Evolutionary conservation across 1,140 invertebrate genomes (phyloP), one percentile per base, ranked within the genome.

Genomic region (Alviniconcha marisindica): DNA sequence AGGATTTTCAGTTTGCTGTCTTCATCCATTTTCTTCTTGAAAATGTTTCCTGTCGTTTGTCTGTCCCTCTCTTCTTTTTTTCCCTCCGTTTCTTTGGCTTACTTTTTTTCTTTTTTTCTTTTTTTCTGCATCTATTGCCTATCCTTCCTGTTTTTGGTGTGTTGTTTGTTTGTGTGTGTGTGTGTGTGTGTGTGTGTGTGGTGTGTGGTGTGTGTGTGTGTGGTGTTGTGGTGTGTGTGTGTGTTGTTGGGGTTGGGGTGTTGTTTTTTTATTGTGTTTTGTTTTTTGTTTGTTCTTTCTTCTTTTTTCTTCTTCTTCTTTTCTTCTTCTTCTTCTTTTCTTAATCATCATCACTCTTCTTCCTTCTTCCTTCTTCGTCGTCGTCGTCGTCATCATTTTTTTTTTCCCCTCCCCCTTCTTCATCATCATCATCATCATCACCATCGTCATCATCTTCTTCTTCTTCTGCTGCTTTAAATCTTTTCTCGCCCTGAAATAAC

Each of bases 251-350:
- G 3, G 2, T 56, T n/a, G n/a, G n/a, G n/a, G 5, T 56, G 5
- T 56, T 56, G 5, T n/a, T 21, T 15, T 56, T n/a, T 56, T 15
- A 10, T 3, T 21, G 54, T 21, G 5, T 56, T n/a, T 56, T n/a
- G 3, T 3, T 56, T n/a, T 56, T 21, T 56, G 21, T 24, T 15
- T 56, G 18, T 56, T 69, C 33, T n/a, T 28, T 69, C 66, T 28
- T 69, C 66, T 69, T 28, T 36, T 28, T 69, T n/a, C n/a, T 28
- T 36, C 33, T 69, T n/a, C n/a, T 28, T 36, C 33, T 69, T n/a
- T 69, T 28, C n/a, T 28, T 69, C 66, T 69, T 28, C n/a, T 28
- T 69, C 66, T 69, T 28, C n/a, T 28, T 69, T n/a, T 69, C 33
- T 69, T n/a, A 12, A 7, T 69, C 33, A 10, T 28, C n/a, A 7